These are phyloP conservation scores for Perccottus glenii DNA, from an alignment of 2,113 vertebrate species.

Conservation along the genomic window DNA sequence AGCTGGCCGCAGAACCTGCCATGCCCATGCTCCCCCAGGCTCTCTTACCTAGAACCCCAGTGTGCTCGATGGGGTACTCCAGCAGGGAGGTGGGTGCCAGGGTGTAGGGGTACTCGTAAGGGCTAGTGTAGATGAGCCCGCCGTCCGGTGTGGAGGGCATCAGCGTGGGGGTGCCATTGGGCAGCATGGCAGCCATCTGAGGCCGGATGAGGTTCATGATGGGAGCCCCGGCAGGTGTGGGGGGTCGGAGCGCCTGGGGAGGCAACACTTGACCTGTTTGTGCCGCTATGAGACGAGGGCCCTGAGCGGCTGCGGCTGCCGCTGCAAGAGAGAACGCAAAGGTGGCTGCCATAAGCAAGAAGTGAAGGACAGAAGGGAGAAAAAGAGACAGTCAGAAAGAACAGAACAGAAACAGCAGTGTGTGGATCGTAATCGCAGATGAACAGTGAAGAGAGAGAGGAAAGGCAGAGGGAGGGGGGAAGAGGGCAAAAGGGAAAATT, in stretches of 20 bases:
- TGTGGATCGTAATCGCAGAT: constrained; percentile 67
- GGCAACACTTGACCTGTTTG: constrained; percentile 79
- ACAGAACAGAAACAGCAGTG: constrained; percentile 45
- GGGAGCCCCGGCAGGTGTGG: constrained; percentile 75
- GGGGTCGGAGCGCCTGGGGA: constrained; percentile 75
- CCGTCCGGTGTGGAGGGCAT: constrained; percentile 80
- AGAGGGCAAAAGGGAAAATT: constrained; percentile 79
- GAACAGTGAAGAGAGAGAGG: constrained; percentile 45
- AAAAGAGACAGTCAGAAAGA: constrained; percentile 41
- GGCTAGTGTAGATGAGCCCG: constrained; percentile 85
- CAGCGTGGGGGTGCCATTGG: constrained; percentile 82
- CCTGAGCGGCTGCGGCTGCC: constrained; percentile 82
- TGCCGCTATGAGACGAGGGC: constrained; percentile 79
- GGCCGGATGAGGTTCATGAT: constrained; percentile 86
- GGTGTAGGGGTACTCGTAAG: constrained; percentile 85
- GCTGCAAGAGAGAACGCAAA: constrained; percentile 89
- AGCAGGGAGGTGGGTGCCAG: constrained; percentile 85
- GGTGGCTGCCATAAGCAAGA: constrained; percentile 83
- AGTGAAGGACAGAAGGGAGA: constrained; percentile 65
- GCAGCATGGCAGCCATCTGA: constrained; percentile 82
- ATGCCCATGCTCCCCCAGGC: constrained; percentile 78
- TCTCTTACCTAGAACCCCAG: constrained; percentile 87
- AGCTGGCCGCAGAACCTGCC: constrained; percentile 66
- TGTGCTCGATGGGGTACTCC: constrained; percentile 86
- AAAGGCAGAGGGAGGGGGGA: constrained; percentile 30